Evolutionary conservation across 2,113 vertebrate genomes (phyloP).

Genomic region (Ramphastos sulfuratus): DNA sequence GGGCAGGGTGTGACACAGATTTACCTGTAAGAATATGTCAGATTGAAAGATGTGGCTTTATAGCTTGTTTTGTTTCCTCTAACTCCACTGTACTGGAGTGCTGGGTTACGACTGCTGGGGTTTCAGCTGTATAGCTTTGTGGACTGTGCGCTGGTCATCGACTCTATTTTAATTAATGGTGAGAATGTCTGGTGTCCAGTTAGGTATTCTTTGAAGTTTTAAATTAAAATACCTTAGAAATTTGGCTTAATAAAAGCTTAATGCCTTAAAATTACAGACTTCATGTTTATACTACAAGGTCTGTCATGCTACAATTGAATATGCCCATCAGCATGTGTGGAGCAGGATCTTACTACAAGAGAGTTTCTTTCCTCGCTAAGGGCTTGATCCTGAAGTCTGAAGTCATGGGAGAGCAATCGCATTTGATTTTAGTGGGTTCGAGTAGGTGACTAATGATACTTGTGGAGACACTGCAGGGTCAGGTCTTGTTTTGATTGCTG

Average conservation of each 20-base stretch:
- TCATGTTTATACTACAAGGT: slow-evolving; percentile 23
- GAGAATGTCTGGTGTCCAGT: slow-evolving; percentile 15
- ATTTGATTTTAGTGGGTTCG: not conserved
- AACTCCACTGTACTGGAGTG: not conserved
- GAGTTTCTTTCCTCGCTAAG: not conserved
- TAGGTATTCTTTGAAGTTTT: slow-evolving; percentile 59
- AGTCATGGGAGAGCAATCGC: not conserved
- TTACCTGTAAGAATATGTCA: not conserved
- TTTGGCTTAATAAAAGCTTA: slow-evolving; percentile 37
- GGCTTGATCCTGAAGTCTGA: not conserved
- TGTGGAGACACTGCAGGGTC: not conserved
- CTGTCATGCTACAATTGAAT: slow-evolving; percentile 26
- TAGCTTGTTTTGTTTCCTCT: not conserved
- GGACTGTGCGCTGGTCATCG: not conserved
- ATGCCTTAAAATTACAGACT: slow-evolving; percentile 51
- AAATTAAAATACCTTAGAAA: slow-evolving; percentile 56
- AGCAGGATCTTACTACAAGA: not conserved
- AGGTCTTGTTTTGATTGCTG: not conserved
- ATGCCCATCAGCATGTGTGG: not conserved
- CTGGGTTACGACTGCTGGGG: not conserved
- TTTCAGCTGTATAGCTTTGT: not conserved
- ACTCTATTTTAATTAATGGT: slow-evolving; percentile 29
- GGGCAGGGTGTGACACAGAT: not conserved
- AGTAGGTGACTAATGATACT: not conserved
- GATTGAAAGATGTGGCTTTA: not conserved